Evolutionary conservation across 2,888 invertebrate species (phyloP), one percentile per base, ranked within the genome.

Genomic region (Clistopyga incitator): DNA sequence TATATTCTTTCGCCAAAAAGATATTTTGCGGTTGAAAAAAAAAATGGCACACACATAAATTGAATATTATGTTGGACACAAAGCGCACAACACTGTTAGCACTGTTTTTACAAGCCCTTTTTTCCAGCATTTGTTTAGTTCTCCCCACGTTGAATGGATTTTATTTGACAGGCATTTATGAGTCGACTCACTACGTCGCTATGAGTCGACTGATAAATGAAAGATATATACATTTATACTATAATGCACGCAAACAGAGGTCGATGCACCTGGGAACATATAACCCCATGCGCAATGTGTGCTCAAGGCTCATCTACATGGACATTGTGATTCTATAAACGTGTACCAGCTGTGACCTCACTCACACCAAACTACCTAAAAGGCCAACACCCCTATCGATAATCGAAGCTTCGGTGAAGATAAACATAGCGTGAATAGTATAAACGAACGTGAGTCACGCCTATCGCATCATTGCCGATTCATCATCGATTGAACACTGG

Each of bases 381-480:
- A 61, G n/a, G 11, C 38, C 61, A 61, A 34, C 20, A 34, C 29
- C 38, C 38, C n/a, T 10, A 29, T 38, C 38, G 61, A n/a, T 61
- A 75, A 67, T 82, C 59, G 38, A 59, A 78, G 76, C 78, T 68
- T 45, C 56, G 38, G 23, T 72, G 25, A 67, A 72, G 77, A 72
- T 77, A 71, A 77, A 77, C 71, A 59, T 59, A 29, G 13, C 42
- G 29, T 38, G 77, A 82, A 78, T 72, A 45, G 29, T 72, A 52
- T 59, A 50, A 67, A 45, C 50, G 71, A 71, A 78, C 42, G 18
- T 64, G 54, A 64, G 65, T 78, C 72, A 38, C 47, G 45, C 56
- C 61, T 78, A 74, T 68, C 72, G 42, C 34, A 65, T 68, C 72
- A 67, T 78, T 68, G 78, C 59, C 72, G 68, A 77, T 78, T 74